phyloP scores from a whole-genome alignment of 2,113 vertebrate species.

The Percopsis transmontana region DNA sequence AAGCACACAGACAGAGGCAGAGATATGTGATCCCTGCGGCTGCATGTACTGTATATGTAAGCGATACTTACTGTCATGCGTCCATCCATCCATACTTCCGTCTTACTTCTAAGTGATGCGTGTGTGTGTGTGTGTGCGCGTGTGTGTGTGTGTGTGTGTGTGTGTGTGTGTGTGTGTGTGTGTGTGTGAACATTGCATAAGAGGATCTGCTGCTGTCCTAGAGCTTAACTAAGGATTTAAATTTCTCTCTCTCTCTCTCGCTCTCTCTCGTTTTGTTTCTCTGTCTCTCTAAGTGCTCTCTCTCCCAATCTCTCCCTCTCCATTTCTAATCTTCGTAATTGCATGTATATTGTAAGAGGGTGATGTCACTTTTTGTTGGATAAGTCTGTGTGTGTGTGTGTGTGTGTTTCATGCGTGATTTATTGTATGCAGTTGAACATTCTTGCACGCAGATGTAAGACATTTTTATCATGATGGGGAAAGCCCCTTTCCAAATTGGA shows the following conservation, averaged over 20 bases:
- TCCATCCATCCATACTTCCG: no score
- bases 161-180: conserved; percentile 39
- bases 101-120: conserved; percentile 21
- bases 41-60: conserved; percentile 32
- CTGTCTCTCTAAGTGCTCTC: conserved; percentile 26
- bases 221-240: conserved; percentile 75
- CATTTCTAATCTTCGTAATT: conserved; percentile 57
- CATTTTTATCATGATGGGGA: conserved; percentile 11
- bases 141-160: conserved; percentile 4
- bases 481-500: conserved; percentile 9
- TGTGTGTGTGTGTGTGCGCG: conserved; percentile 9
- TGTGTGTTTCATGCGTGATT: neutral
- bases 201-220: conserved; percentile 74
- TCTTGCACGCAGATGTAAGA: neutral
- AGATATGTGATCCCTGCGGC: neutral
- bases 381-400: conserved; percentile 36
- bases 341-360: conserved; percentile 34
- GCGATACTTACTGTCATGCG: conserved; percentile 45
- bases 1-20: neutral
- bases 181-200: conserved; percentile 70
- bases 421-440: neutral
- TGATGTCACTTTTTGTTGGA: conserved; percentile 59
- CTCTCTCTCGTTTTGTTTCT: conserved; percentile 21
- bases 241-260: conserved; percentile 60
- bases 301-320: conserved; percentile 18